Conservation (phyloP, 1,140 invertebrate species). For the Drosophila oshimai region DNA sequence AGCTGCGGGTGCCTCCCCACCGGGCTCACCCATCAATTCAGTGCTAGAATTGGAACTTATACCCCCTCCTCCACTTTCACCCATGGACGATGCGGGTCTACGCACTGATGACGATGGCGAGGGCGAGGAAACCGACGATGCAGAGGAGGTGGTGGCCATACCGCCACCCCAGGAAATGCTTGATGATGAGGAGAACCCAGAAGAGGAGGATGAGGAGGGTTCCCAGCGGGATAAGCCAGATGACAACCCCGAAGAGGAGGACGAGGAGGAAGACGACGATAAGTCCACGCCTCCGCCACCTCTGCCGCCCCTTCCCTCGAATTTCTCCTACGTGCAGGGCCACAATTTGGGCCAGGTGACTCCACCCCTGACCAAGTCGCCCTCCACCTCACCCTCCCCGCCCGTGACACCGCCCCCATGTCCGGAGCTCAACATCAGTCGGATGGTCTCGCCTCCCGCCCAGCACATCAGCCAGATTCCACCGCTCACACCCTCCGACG, state of each 20-base stretch:
- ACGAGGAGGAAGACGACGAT: conserved; percentile 48
- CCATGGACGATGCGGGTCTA: conserved; percentile 55
- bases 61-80: conserved; percentile 70
- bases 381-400: conserved; percentile 76
- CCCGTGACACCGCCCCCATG: conserved; percentile 72
- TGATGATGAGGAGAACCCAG: background rate
- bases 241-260: conserved; percentile 10
- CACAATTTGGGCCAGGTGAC: conserved; percentile 41
- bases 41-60: conserved; percentile 71
- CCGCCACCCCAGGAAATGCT: conserved; percentile 17
- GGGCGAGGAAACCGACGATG: conserved; percentile 61
- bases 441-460: conserved; percentile 75
- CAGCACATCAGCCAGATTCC: conserved; percentile 62
- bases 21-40: conserved; percentile 58
- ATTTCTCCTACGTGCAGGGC: conserved; percentile 73
- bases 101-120: conserved; percentile 66
- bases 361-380: conserved; percentile 70
- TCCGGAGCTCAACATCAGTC: conserved; percentile 58
- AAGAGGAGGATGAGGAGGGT: background rate
- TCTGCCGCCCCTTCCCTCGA: conserved; percentile 73
- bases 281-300: conserved; percentile 77
- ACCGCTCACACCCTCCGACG: conserved; percentile 72
- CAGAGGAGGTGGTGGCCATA: conserved; percentile 21
- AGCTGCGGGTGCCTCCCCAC: conserved; percentile 35
- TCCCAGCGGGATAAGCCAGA: background rate